These are phyloP conservation scores for Eupithecia abbreviata DNA, from an alignment of 2,888 invertebrate species.

Conservation along the genomic window DNA sequence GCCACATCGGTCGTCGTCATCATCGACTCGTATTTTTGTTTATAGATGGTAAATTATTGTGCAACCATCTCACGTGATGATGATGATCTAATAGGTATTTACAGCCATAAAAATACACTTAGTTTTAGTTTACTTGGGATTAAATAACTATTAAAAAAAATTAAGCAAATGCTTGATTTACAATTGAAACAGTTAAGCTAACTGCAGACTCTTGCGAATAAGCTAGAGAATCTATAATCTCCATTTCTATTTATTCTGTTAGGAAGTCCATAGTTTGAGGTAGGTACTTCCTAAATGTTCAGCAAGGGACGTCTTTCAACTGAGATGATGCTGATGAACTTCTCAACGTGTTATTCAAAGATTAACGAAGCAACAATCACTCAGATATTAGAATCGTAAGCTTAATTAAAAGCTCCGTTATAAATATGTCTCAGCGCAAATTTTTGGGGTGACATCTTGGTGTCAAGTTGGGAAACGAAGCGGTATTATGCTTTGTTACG, in stretches of 20 bases:
- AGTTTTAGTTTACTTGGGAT: neutral
- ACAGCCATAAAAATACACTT: no score
- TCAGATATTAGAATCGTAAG: slow-evolving; percentile 67
- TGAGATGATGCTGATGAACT: neutral
- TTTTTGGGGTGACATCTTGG: slow-evolving; percentile 59
- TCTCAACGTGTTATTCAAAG: slow-evolving; percentile 21
- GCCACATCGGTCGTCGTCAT: no score
- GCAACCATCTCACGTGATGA: neutral
- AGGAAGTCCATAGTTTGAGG: no score
- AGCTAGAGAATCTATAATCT: neutral
- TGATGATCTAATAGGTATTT: no score
- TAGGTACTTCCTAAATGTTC: neutral
- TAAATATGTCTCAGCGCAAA: slow-evolving; percentile 69
- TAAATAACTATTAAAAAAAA: no score
- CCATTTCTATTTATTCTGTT: no score
- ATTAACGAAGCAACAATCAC: slow-evolving; percentile 48
- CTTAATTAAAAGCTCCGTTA: slow-evolving; percentile 77
- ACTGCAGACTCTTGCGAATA: neutral
- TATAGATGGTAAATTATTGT: neutral
- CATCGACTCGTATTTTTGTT: no score
- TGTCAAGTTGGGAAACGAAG: slow-evolving; percentile 42
- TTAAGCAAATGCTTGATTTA: no score
- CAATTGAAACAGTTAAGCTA: neutral
- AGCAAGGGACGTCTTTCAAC: neutral
- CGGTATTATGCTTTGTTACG: neutral